A percentile compares a stretch with the other conserved stretches of the same genome.
Evolutionary conservation across 2,797 vertebrate species (phyloP).

Genomic region (Spatula versicolor): DNA sequence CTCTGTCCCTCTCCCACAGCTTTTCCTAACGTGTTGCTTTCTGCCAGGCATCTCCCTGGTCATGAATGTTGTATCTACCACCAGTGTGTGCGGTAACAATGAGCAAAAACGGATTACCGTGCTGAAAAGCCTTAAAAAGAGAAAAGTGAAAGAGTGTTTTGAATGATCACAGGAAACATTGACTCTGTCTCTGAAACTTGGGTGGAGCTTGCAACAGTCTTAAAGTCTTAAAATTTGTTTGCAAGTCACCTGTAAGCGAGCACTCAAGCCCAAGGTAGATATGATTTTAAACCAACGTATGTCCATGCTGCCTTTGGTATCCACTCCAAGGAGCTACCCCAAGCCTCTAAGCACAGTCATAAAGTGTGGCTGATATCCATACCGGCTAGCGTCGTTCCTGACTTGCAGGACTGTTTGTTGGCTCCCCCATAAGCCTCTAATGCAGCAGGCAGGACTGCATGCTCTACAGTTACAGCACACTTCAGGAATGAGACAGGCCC

Average conservation of each 20-base stretch:
- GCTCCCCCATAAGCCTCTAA: background rate
- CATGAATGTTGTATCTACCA: background rate
- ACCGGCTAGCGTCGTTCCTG: rapidly evolving
- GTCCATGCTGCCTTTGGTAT: background rate
- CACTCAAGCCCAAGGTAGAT: background rate
- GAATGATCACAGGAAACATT: background rate
- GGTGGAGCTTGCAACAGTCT: background rate
- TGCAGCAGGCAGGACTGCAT: background rate
- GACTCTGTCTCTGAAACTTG: background rate
- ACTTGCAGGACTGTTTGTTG: background rate
- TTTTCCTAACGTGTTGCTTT: background rate
- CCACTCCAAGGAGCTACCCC: too few relatives aligned
- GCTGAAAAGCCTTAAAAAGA: background rate
- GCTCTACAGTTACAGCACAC: rapidly evolving
- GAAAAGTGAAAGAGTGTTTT: background rate
- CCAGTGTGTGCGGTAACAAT: background rate
- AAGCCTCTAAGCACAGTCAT: background rate
- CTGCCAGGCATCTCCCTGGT: background rate
- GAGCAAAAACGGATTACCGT: background rate
- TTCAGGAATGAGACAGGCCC: background rate
- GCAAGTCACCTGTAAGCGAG: background rate
- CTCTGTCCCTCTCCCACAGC: rapidly evolving
- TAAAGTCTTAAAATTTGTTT: background rate
- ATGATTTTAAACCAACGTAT: rapidly evolving
- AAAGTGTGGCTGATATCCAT: background rate